Base-by-base conservation (phyloP, 2,888 invertebrate species). In the Xanthia togata region DNA sequence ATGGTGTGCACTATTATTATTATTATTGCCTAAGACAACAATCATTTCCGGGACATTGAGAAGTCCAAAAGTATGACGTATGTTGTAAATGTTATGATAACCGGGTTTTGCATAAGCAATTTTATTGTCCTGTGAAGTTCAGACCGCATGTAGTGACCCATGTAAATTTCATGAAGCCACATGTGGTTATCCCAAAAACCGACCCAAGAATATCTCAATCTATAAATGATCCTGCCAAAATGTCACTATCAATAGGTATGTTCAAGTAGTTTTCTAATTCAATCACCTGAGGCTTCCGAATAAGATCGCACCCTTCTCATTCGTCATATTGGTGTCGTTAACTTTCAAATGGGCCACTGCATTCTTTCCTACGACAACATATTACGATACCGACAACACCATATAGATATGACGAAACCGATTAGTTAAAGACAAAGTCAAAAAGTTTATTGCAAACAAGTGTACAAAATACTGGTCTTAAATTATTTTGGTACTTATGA, bases 161-260 rank as follows among this genome's bases (percentile, higher is more conserved):
- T 71, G 35, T 26, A 67, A 50, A 71, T 38, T 47, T 12, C 8
- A 71, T 53, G 31, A 69, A 53, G 41, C 38, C 26, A 53, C 26
- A 41, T 53, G n/a, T 55, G 55, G n/a, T n/a, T 35, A 47, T 67
- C 31, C 47, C n/a, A 4, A 70, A 44, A 70, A 23, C 41, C 4
- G 2, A 70, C 12, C 55, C 41, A 53, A 44, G 17, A 31, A 35
- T 44, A 57, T n/a, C 0, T 44, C 31, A 44, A 71, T 47, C 20
- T 2, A 23, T 26, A 6, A 71, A 17, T 41, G 9, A 14, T 31
- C n/a, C n/a, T 14, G 14, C 3, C 44, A 12, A 69, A 20, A 12
- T 20, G 31, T 72, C 23, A n/a, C 35, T 41, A 2, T 35, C 8
- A n/a, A 70, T n/a, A 55, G 44, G 44, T 20, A 70, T 20, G 31